A percentile compares a stretch with the other conserved stretches of the same genome.
phyloP scores from a whole-genome alignment of 37 sponge, comb jelly and placozoan genomes.

The Diacarnus erythraeanus region DNA sequence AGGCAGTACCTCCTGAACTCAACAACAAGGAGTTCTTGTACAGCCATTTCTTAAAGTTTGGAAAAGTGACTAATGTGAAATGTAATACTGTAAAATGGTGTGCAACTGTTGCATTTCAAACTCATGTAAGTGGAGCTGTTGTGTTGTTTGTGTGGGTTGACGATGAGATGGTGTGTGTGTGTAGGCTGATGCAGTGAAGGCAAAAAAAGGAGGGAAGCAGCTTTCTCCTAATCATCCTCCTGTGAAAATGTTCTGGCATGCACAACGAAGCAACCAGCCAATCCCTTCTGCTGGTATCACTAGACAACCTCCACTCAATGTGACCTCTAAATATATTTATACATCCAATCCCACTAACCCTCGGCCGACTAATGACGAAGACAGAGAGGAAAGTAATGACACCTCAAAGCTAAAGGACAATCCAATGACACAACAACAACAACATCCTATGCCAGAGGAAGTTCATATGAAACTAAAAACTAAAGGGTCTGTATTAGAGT shows the following conservation, averaged over 20 bases:
- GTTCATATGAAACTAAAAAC: not conserved
- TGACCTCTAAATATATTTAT: too few relatives aligned
- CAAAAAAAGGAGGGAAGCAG: slow-evolving; percentile 51
- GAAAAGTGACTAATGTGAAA: slow-evolving; percentile 25
- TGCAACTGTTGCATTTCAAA: slow-evolving; percentile 65
- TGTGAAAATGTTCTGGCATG: slow-evolving; percentile 71
- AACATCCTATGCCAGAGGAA: not conserved
- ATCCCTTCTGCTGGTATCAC: not conserved
- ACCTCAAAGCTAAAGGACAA: not conserved
- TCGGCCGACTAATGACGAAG: not conserved
- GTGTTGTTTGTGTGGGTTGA: not conserved
- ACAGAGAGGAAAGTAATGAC: not conserved
- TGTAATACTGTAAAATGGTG: slow-evolving; percentile 53
- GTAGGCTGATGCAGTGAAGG: slow-evolving; percentile 50
- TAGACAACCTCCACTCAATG: not conserved
- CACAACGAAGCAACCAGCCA: not conserved
- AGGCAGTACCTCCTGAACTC: slow-evolving; percentile 57
- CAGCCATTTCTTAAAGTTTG: slow-evolving; percentile 68
- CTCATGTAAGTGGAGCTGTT: slow-evolving; percentile 31
- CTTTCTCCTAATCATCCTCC: slow-evolving; percentile 18
- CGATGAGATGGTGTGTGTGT: not conserved
- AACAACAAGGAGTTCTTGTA: slow-evolving; percentile 30
- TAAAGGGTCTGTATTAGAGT: not conserved
- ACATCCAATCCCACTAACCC: not conserved
- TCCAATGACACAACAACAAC: not conserved